Base-by-base conservation (phyloP, 2,797 vertebrate genomes). In the Notolepis coatsorum region DNA sequence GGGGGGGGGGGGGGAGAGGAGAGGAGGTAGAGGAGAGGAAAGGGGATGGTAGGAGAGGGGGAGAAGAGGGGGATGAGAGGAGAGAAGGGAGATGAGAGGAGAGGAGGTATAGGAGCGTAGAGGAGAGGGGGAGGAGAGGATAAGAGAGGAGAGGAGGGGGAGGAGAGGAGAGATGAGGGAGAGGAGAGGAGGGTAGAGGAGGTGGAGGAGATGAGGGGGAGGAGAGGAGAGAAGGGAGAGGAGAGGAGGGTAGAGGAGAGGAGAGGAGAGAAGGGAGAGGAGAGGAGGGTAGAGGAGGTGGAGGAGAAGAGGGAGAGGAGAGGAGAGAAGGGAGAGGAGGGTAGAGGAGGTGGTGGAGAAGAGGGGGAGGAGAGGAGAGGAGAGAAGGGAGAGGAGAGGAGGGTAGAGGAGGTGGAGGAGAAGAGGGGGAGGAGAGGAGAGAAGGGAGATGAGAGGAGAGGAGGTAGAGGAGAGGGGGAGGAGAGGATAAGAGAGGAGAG, bases 211-310 rank as follows among this genome's bases (percentile, higher is more conserved):
- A n/a, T 33, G 15, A 5, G 6, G 48, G 15, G 28, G 23, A 27
- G 23, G 27, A 12, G 10, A 35, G 21, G 17, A 30, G n/a, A 50
- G 25, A 28, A 17, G 18, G 38, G 18, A 5, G 18, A 17, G 18
- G 38, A 13, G 43, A n/a, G n/a, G n/a, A n/a, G n/a, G 35, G n/a
- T n/a, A n/a, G n/a, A 46, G 25, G 62, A 41, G 27, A 21, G 15
- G 17, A 57, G 17, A 31, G 38, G 18, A 8, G 24, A 28, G 13
- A 7, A 18, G 30, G 2, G 3, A 5, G n/a, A 3, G n/a, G 46
- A n/a, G 8, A 18, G 21, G 50, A 38, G 27, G n/a, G 15, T 17
- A 17, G 2, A 45, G 30, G 0, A n/a, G 20, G 33, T 3, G 4
- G 4, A 4, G 7, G 27, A 50, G n/a, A 13, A 37, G 9, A 4